Conservation (phyloP, 2,888 invertebrate genomes). For the Pterostichus madidus region DNA sequence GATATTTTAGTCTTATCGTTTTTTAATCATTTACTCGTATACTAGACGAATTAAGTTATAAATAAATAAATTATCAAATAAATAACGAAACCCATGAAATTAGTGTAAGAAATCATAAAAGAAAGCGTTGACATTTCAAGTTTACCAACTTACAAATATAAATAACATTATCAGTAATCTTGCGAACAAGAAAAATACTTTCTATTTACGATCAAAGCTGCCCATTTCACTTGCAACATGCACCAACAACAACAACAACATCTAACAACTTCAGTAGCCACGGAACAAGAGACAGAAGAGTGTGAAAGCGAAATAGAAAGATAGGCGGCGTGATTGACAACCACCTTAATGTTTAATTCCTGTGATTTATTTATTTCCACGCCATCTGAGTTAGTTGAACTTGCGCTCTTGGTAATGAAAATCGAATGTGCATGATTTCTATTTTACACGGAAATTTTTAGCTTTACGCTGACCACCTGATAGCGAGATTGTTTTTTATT, state of each 20-base stretch:
- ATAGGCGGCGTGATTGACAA: constrained; percentile 12
- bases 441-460: constrained; percentile 37
- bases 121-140: constrained; percentile 22
- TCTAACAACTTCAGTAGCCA: constrained; percentile 4
- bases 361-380: constrained; percentile 48
- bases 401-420: constrained; percentile 6
- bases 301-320: constrained; percentile 43
- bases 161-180: constrained; percentile 49
- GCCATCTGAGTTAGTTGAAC: background rate
- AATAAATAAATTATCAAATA: background rate
- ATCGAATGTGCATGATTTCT: constrained; percentile 18
- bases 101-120: background rate
- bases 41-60: too few species aligned
- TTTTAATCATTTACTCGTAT: too few species aligned
- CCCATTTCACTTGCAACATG: constrained; percentile 27
- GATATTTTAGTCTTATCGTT: too few species aligned
- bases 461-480: constrained; percentile 13
- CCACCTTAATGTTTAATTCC: constrained; percentile 9
- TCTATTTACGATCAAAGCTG: constrained; percentile 55
- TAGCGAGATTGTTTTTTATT: background rate
- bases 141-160: constrained; percentile 12
- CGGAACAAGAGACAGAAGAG: constrained; percentile 32
- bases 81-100: background rate
- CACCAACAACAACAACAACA: background rate
- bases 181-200: constrained; percentile 46